These are phyloP conservation scores for Centropristis striata DNA, from an alignment of 2,113 vertebrate genomes.

Conservation along the genomic window DNA sequence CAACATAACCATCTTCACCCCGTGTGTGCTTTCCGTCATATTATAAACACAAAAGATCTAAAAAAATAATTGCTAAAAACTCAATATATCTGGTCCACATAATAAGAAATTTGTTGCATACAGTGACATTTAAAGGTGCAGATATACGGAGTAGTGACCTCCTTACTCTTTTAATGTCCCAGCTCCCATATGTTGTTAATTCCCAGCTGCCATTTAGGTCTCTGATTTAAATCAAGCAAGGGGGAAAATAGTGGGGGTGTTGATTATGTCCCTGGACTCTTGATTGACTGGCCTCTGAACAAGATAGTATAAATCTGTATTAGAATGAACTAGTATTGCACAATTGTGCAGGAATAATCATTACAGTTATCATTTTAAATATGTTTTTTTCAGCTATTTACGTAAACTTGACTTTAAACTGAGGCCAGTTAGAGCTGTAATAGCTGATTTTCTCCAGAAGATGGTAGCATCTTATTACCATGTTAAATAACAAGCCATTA, in stretches of 20 bases:
- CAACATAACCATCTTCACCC: background rate
- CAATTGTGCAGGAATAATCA: background rate
- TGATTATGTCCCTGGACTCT: background rate
- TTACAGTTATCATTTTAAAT: background rate
- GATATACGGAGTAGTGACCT: background rate
- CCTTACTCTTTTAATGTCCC: background rate
- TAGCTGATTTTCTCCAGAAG: constrained; percentile 63
- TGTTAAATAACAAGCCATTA: background rate
- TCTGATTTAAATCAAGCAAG: background rate
- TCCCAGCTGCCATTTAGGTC: background rate
- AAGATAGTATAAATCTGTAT: background rate
- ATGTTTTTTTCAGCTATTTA: background rate
- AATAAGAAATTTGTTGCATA: background rate
- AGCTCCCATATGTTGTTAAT: background rate
- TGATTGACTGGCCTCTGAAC: background rate
- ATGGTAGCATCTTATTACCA: constrained; percentile 55
- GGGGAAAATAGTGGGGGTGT: too few species aligned
- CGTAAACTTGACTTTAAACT: background rate
- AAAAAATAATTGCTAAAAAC: background rate
- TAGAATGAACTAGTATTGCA: background rate
- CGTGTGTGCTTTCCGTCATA: background rate
- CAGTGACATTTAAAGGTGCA: constrained; percentile 10
- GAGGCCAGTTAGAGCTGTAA: constrained; percentile 40
- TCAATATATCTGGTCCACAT: background rate
- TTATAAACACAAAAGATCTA: background rate